Evolutionary conservation across 2,797 vertebrate species (phyloP), one percentile per base, ranked within the genome.

Genomic region (Monodelphis domestica): DNA sequence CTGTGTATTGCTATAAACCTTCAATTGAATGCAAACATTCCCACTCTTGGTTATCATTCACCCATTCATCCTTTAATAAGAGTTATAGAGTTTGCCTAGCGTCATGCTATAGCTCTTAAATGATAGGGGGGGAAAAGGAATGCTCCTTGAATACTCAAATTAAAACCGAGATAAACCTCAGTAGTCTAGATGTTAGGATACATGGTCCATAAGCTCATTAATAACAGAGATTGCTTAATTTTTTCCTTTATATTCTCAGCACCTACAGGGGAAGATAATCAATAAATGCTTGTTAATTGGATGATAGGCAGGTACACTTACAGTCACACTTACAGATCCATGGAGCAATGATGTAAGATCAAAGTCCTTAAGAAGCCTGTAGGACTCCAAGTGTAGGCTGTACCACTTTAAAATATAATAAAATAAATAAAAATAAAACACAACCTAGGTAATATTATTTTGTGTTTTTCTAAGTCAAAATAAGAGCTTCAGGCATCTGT

Each of bases 1-100:
- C 54, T 92, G 12, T 53, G 30, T 94, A 94, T 95, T 84, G 54
- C 91, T 59, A 88, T n/a, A 53, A 78, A 33, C 70, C 87, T 52
- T 92, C 87, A 94, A 7, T 84, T 84, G 70, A 84, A 84, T 45
- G 38, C 38, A n/a, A 84, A 4, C n/a, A 24, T 78, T 78, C 21
- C 38, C 70, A 45, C 7, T 78, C 9, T 92, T 53, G 84, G 52
- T 94, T 89, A 53, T 15, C 54, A 2, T 54, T n/a, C 17, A 91
- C 30, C 87, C 21, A 53, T 78, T 24, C 92, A 55, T 93, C 92
- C 94, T 94, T 70, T n/a, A 26, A 11, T n/a, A 26, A 11, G 38
- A 45, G 38, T 84, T 84, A 84, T 1, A 84, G 70, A 84, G 63
- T 78, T 84, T 9, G 38, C 70, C 38, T 78, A 6, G 38, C 38